Evolutionary conservation across 1,140 invertebrate genomes (phyloP), one percentile per base, ranked within the genome.

Genomic region (Ganaspis sp.): DNA sequence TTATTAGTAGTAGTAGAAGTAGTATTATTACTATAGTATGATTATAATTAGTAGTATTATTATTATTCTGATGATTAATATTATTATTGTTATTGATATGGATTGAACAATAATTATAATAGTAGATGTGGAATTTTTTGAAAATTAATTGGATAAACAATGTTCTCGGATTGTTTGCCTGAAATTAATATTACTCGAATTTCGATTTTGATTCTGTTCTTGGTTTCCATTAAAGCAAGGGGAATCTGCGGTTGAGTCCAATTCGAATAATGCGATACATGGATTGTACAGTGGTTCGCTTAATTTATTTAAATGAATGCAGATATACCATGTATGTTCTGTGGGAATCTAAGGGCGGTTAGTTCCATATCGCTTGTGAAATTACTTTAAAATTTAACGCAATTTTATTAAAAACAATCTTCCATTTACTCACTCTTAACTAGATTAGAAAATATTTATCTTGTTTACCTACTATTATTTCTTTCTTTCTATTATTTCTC

Each of bases 291-390:
- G 26, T 29, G 58, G 58, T 64, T 64, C 9, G 58, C 58, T 64
- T 64, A 64, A 64, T 64, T 64, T 64, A 64, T 64, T 64, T 64
- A 64, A 64, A 64, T 64, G 58, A 64, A 64, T 64, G 58, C 58
- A 64, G 58, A 64, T 64, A 64, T 64, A 29, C 11, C 26, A n/a
- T n/a, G 58, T 29, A 64, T 64, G 58, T 34, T n/a, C 58, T 64
- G 23, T 64, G 58, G 58, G 58, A 29, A n/a, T 26, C 58, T 26
- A 64, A 64, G 58, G 23, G 21, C 23, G 23, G 58, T 64, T 64
- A 64, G 58, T 15, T 64, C 4, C 15, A 64, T 64, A 34, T 26
- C 29, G 26, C 58, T 6, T 26, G 15, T 64, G 4, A 64, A 64
- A 64, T 64, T 64, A 64, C 23, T 29, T 64, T 64, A 15, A 5